Evolutionary conservation across 2,797 vertebrate species (phyloP), one percentile per base, ranked within the genome.

Genomic region (Serranus cabrilla): DNA sequence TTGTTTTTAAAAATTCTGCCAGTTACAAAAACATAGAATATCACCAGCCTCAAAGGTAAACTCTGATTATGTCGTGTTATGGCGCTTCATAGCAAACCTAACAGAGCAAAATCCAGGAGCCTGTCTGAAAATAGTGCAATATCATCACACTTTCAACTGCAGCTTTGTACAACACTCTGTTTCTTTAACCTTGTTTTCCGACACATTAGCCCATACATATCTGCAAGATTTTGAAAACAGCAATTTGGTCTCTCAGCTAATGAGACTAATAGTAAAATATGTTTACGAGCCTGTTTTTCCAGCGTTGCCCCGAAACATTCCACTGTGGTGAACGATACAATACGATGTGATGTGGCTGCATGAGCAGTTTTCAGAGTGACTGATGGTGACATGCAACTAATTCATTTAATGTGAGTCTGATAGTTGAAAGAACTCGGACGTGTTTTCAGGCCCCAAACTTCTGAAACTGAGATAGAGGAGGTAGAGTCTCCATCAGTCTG

Each of bases 311-410:
- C 2, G 4, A 27, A 65, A 82, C 74, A 74, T 86, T 78, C 57
- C 55, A 69, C 63, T 54, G 39, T 64, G 54, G 71, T 84, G 64
- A 76, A 85, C 39, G 71, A 57, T 59, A 79, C 31, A 52, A 79
- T 54, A 62, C 66, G 51, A 45, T 34, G 27, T 11, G 42, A 70
- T 31, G 72, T 71, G 74, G 50, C 56, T 59, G 43, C 40, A 18
- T 67, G 61, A 74, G 16, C 7, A 13, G 11, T 60, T 71, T 54
- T 57, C 16, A 39, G 54, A 46, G 74, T 60, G 70, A 81, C 23
- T 66, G 71, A 74, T 55, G 66, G 63, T 2, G 59, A 64, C 78
- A 82, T 87, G 83, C 78, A 73, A 56, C 76, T 71, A 34, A n/a
- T 80, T 72, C 17, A 25, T 56, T 66, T 58, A 3, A 49, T 11